These are phyloP conservation scores for Drosophila pachea DNA, from an alignment of 1,140 invertebrate genomes.

Conservation along the genomic window DNA sequence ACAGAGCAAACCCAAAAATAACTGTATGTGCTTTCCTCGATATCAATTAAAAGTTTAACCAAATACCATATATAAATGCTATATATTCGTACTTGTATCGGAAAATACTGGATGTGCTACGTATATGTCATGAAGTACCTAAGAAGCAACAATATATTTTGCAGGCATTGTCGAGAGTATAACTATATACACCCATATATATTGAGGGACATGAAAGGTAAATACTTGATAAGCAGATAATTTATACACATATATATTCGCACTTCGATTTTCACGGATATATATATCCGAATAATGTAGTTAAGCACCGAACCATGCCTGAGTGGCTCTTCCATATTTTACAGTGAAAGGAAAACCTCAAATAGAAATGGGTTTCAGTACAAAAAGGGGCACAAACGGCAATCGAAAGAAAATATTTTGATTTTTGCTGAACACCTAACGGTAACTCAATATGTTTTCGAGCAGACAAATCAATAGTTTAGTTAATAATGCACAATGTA, in stretches of 20 bases:
- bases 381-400: constrained; percentile 5
- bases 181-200: not conserved
- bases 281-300: not conserved
- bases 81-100: constrained; percentile 21
- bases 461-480: not conserved
- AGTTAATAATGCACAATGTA: constrained; percentile 14
- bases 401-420: not conserved
- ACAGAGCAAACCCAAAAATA: constrained; percentile 5
- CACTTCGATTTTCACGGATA: not conserved
- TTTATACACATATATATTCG: not conserved
- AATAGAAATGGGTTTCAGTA: constrained; percentile 6
- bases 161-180: constrained; percentile 6
- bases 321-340: not conserved
- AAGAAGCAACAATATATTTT: constrained; percentile 29
- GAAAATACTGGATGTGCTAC: constrained; percentile 31
- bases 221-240: constrained; percentile 8
- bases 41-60: constrained; percentile 55
- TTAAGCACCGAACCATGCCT: not conserved
- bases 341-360: not conserved
- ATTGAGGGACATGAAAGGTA: not conserved
- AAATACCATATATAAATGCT: constrained; percentile 29
- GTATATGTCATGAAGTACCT: constrained; percentile 59
- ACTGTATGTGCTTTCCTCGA: constrained; percentile 56
- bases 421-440: not conserved
- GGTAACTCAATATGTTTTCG: not conserved